These are phyloP conservation scores for Falco columbarius DNA, from an alignment of 2,797 vertebrate species.

Conservation along the genomic window DNA sequence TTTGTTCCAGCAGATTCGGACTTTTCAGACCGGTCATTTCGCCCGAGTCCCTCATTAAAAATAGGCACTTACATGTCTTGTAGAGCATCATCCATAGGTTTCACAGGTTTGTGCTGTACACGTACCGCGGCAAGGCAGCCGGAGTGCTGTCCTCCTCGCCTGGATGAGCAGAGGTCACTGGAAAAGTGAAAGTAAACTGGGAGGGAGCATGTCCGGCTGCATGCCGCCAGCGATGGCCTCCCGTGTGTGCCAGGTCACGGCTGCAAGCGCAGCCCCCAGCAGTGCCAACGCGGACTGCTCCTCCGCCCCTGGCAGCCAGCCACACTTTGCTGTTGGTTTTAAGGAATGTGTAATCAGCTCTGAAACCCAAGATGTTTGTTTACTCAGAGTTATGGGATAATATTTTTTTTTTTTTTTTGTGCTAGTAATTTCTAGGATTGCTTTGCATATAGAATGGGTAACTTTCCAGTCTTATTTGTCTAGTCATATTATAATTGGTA, in stretches of 20 bases:
- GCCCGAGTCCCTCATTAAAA: neutral
- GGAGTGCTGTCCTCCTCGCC: neutral
- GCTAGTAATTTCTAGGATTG: neutral
- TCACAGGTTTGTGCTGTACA: neutral
- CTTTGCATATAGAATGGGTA: neutral
- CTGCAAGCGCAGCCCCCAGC: neutral
- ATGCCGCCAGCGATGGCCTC: neutral
- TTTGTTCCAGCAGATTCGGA: neutral
- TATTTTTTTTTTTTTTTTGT: neutral
- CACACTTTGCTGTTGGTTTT: neutral
- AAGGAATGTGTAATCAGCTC: neutral
- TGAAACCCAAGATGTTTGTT: neutral
- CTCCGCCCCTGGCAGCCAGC: rapidly evolving
- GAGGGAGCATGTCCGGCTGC: neutral
- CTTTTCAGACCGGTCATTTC: neutral
- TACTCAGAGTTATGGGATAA: neutral
- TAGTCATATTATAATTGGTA: neutral
- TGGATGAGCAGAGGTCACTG: slow-evolving; percentile 11
- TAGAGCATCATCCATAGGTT: slow-evolving; percentile 53
- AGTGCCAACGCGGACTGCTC: neutral
- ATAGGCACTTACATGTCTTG: slow-evolving; percentile 44
- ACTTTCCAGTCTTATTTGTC: neutral
- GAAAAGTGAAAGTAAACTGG: slow-evolving; percentile 33
- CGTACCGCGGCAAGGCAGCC: neutral
- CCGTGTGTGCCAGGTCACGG: rapidly evolving